These are phyloP conservation scores for Lamproptera curius DNA, from an alignment of 2,888 invertebrate species.

Conservation along the genomic window DNA sequence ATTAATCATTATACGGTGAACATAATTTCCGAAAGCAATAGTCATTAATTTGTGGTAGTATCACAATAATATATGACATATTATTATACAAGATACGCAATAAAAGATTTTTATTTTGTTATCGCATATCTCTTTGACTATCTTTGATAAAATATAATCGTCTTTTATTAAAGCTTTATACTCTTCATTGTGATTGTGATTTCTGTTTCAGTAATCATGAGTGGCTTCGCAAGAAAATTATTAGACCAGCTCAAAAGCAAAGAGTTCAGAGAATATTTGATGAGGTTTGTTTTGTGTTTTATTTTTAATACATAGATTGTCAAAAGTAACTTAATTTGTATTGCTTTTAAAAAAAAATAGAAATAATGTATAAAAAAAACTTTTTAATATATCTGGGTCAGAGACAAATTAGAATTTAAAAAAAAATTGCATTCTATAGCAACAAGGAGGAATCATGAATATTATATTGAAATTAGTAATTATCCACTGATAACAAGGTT, in stretches of 20 bases:
- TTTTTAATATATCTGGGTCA: too few species aligned
- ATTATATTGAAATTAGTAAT: too few species aligned
- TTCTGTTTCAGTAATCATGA: constrained; percentile 53
- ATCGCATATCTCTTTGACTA: neutral
- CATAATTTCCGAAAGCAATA: neutral
- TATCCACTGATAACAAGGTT: too few species aligned
- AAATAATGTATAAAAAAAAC: too few species aligned
- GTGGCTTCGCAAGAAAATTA: constrained; percentile 56
- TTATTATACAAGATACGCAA: neutral
- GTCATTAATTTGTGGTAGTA: neutral
- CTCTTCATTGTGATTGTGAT: constrained; percentile 5
- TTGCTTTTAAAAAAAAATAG: too few species aligned
- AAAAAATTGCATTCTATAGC: too few species aligned
- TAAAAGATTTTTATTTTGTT: neutral
- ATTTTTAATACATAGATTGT: too few species aligned
- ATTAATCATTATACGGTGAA: neutral
- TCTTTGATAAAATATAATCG: constrained; percentile 29
- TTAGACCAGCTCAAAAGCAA: constrained; percentile 84
- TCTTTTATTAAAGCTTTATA: neutral
- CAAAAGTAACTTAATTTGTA: too few species aligned
- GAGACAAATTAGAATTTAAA: too few species aligned
- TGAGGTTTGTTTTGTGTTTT: constrained; percentile 80
- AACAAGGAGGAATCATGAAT: too few species aligned
- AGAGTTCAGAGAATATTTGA: constrained; percentile 90
- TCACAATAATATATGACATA: neutral